phyloP scores from a whole-genome alignment of 2,113 vertebrate genomes.

The Notarius lentiginosus region DNA sequence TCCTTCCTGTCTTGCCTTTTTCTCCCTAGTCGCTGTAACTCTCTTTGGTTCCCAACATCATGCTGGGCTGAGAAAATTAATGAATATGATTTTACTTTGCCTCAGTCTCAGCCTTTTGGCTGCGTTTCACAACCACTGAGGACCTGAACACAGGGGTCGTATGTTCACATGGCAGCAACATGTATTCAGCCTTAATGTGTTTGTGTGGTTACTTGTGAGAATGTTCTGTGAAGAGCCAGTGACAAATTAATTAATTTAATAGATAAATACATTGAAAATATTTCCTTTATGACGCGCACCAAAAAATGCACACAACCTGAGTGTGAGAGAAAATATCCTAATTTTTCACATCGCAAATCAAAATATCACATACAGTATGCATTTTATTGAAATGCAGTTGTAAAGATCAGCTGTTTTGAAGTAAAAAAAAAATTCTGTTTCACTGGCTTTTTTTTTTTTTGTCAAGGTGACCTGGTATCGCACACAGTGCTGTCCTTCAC shows the following conservation, averaged over 20 bases:
- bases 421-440: background rate
- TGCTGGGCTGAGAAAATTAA: conserved; percentile 77
- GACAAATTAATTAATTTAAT: conserved; percentile 20
- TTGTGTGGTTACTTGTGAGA: conserved; percentile 3
- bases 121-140: conserved; percentile 52
- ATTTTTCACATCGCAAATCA: background rate
- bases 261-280: too few species aligned
- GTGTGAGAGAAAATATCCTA: background rate
- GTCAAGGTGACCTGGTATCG: conserved; percentile 3
- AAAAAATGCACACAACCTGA: background rate
- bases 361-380: background rate
- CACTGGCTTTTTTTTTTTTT: background rate
- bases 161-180: conserved; percentile 33
- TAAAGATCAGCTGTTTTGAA: background rate
- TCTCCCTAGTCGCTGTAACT: conserved; percentile 63
- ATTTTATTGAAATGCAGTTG: background rate
- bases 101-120: conserved; percentile 60
- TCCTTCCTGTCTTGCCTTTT: conserved; percentile 31
- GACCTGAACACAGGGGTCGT: conserved; percentile 62
- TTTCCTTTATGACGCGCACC: background rate
- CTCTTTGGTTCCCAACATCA: conserved; percentile 67
- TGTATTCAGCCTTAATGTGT: conserved; percentile 18
- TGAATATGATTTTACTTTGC: conserved; percentile 83
- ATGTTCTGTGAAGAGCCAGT: conserved; percentile 18
- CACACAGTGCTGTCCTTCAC: background rate